Evolutionary conservation across 2,888 invertebrate species (phyloP).

Genomic region (Papilio elwesi): DNA sequence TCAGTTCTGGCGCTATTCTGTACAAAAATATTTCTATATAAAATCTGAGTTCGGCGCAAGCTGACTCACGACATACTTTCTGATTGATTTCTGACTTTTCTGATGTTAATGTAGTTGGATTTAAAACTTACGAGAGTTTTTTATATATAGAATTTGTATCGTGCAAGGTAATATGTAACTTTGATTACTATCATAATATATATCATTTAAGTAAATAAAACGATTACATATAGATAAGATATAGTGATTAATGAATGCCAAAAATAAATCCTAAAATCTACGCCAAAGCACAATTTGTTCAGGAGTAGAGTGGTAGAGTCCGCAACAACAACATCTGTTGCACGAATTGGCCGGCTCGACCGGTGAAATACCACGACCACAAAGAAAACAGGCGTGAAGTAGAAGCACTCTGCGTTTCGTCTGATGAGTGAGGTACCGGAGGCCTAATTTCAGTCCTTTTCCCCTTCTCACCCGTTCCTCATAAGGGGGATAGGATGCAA

Average conservation of each 20-base stretch:
- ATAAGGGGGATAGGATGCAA: no score
- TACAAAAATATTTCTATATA: not conserved
- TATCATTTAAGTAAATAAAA: slow-evolving; percentile 2
- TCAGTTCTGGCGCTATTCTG: no score
- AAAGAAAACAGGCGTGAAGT: no score
- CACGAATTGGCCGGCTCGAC: no score
- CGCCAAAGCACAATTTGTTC: not conserved
- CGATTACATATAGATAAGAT: slow-evolving; percentile 15
- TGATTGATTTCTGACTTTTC: no score
- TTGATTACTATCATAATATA: slow-evolving; percentile 3
- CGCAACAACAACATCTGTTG: no score
- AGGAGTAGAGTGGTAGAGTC: no score
- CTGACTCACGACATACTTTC: not conserved
- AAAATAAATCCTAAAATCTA: slow-evolving; percentile 12
- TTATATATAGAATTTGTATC: not conserved
- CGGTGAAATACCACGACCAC: not conserved
- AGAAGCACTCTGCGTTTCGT: no score
- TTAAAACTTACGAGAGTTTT: not conserved
- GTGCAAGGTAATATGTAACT: not conserved
- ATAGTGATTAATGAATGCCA: not conserved
- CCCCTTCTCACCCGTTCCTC: no score
- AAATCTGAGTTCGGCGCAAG: not conserved
- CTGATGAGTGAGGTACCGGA: no score
- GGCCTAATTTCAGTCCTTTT: no score
- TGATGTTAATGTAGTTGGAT: not conserved